Percentiles rank a stretch among this genome's conserved stretches.
Conservation (phyloP, 2,113 vertebrate species). For the Chamaetylas fuelleborni region DNA sequence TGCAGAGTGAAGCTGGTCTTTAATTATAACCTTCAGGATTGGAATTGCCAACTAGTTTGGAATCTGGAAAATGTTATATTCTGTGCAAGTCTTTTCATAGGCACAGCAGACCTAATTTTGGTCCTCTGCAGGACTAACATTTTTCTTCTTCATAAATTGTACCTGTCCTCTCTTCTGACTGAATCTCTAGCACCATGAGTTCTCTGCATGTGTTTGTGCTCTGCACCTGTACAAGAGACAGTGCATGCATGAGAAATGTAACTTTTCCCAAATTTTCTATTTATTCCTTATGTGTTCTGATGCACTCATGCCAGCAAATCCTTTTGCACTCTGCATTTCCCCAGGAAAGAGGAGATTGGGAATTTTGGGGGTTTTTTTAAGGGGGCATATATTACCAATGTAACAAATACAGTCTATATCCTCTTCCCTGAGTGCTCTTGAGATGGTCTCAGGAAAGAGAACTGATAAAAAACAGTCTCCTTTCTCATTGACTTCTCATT, state of each 20-base stretch:
- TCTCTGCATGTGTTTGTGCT: background rate
- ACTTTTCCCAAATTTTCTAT: background rate
- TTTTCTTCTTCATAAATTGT: background rate
- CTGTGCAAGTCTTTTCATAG: background rate
- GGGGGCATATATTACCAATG: background rate
- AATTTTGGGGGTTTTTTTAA: background rate
- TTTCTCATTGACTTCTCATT: background rate
- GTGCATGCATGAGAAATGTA: background rate
- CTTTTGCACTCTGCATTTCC: background rate
- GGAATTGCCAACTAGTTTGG: background rate
- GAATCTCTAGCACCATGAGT: background rate
- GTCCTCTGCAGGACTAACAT: background rate
- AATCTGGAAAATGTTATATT: background rate
- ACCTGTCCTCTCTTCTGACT: background rate
- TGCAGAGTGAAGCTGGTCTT: background rate
- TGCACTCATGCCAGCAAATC: background rate
- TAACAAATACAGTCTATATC: background rate
- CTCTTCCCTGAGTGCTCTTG: background rate
- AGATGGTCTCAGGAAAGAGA: background rate
- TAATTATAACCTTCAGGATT: background rate
- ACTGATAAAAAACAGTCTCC: background rate
- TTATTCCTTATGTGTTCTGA: background rate
- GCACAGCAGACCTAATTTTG: background rate
- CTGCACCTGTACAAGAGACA: background rate
- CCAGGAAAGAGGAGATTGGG: background rate